Conservation (phyloP, 1,140 invertebrate genomes). For the Cotesia vestalis region DNA sequence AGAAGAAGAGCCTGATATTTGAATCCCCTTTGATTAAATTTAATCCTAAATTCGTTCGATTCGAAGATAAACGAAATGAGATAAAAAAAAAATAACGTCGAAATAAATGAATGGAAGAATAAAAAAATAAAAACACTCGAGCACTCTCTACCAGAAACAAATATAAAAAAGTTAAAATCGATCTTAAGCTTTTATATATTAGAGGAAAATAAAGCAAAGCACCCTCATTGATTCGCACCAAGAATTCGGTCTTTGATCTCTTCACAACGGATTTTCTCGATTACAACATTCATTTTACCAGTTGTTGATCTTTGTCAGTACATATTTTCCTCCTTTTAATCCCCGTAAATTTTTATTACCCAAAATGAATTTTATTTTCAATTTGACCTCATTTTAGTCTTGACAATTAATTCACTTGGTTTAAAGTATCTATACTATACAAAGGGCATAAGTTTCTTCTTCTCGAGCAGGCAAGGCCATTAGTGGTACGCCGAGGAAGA, state of each 20-base stretch:
- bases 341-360: too few relatives aligned
- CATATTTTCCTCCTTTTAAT: neutral
- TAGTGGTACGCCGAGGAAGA: too few relatives aligned
- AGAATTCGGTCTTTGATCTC: constrained; percentile 36
- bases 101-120: neutral
- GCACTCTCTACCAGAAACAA: neutral
- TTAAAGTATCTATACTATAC: too few relatives aligned
- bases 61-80: neutral
- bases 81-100: constrained; percentile 3
- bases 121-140: neutral
- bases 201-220: too few relatives aligned
- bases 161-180: constrained; percentile 4
- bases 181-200: neutral
- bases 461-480: too few relatives aligned
- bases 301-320: neutral
- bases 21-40: constrained; percentile 29
- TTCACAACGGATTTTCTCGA: constrained; percentile 48
- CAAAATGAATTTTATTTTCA: too few relatives aligned
- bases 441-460: too few relatives aligned
- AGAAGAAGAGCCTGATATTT: constrained; percentile 13
- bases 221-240: neutral
- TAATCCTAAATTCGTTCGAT: constrained; percentile 22
- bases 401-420: too few relatives aligned
- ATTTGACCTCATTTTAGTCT: too few relatives aligned
- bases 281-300: constrained; percentile 50